Base-by-base conservation (phyloP, 2,888 invertebrate genomes). In the Drepana falcataria region DNA sequence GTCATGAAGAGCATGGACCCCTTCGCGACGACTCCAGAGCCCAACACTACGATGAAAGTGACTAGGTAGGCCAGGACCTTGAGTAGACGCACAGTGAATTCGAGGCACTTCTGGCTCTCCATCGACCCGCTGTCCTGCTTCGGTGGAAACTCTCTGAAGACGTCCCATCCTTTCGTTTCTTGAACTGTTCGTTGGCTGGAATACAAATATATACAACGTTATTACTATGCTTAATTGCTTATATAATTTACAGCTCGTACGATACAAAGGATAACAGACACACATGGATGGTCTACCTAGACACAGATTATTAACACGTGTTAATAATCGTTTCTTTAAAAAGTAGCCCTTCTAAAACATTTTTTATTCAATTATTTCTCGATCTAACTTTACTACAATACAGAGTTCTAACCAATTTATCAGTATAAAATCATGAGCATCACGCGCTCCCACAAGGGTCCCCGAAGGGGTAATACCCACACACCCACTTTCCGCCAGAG, bases 81-180 rank as follows among this genome's bases (percentile, higher is more conserved):
- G 68, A 96, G 93, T 71, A 96, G 90, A 83, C 96, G 96, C 53
- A 97, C 95, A 41, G 96, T 96, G 76, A 96, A 92, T 71, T 97
- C 96, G 79, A 97, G 92, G 83, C 96, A 97, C 83, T 94, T 94
- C 86, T 97, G 96, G 79, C 95, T 96, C 69, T 96, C 96, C 94
- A 96, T 96, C 53, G 97, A 97, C 63, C 96, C 96, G 66, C 95
- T 95, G 87, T 96, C 96, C 87, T 95, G 94, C 86, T 97, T 96
- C 69, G 95, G 95, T 6, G 98, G 98, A 68, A 97, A 95, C 85
- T 97, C 95, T 77, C 97, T 93, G 92, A 98, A 98, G 58, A 98
- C 97, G 93, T 98, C 98, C 98, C 98, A 98, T 94, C 95, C 96
- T 94, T 97, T 97, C 70, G 96, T 96, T 84, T 96, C 96, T 77